Evolutionary conservation across 2,888 invertebrate species (phyloP), one percentile per base, ranked within the genome.

Genomic region (Mythimna loreyi): DNA sequence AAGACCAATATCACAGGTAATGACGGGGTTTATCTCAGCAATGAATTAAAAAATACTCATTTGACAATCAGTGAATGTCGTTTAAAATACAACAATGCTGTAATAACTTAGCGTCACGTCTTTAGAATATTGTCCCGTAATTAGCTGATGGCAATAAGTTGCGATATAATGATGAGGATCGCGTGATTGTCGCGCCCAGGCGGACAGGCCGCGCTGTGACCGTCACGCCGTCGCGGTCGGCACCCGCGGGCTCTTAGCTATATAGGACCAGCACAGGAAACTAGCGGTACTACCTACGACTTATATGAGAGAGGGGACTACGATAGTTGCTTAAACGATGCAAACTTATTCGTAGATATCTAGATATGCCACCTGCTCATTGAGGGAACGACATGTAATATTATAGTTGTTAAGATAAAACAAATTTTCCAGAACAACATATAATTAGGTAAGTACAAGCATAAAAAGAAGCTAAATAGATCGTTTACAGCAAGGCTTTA

Each of bases 111-210:
- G 21, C 59, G 36, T 52, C 67, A 23, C 52, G 64, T 59, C 21
- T 36, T 40, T 23, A 55, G 21, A 64, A 55, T 78, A 77, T 62
- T 62, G 70, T 59, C 58, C 47, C 36, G 53, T 71, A 75, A 79
- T 74, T 62, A 67, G 49, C 53, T 63, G 62, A 58, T 60, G 64
- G 52, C 45, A 71, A 71, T 45, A 73, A 73, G 53, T 66, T 28
- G 45, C 40, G 52, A 53, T 60, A 45, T 50, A 66, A 60, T 74
- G 52, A 61, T 64, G 75, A 74, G 5, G 66, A 59, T 79, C 67
- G 80, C 78, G 67, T 79, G 80, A 61, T 55, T 45, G 62, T 63
- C 61, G 40, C 55, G 8, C 30, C 16, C 59, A 25, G 70, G 16
- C 60, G 43, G 59, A 56, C 66, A 19, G 8, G 52, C 55, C 21